Evolutionary conservation across 2,888 invertebrate genomes (phyloP).

Genomic region (Troides helena): DNA sequence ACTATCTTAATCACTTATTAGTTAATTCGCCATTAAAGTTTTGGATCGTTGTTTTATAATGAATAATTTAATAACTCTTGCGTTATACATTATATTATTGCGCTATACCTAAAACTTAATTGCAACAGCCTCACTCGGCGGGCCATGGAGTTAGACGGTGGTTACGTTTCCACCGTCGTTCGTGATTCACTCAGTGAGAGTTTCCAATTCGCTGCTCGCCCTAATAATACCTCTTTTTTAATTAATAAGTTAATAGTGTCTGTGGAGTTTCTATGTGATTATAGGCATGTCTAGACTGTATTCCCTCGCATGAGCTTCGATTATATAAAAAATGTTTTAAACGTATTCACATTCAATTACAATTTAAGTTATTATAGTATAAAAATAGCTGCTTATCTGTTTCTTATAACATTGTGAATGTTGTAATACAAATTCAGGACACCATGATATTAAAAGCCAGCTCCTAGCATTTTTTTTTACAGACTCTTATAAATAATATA

Average conservation of each 20-base stretch:
- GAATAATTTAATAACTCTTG: not conserved
- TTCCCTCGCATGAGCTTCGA: not conserved
- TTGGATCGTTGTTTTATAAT: not conserved
- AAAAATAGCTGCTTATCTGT: too few species aligned
- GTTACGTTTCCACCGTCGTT: slow-evolving; percentile 61
- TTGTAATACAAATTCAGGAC: too few species aligned
- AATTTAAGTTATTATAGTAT: too few species aligned
- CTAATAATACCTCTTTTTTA: slow-evolving; percentile 44
- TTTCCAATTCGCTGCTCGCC: slow-evolving; percentile 59
- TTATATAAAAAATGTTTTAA: not conserved
- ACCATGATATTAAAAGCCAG: too few species aligned
- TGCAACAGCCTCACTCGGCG: slow-evolving; percentile 20
- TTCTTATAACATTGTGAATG: too few species aligned
- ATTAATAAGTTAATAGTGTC: slow-evolving; percentile 32
- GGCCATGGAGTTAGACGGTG: slow-evolving; percentile 38
- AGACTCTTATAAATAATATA: too few species aligned
- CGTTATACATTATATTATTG: not conserved
- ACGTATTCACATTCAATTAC: not conserved
- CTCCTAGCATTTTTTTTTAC: too few species aligned
- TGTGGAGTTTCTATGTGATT: slow-evolving; percentile 19
- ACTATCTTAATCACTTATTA: too few species aligned
- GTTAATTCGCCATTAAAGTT: not conserved
- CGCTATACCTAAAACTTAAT: slow-evolving; percentile 13
- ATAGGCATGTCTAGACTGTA: not conserved
- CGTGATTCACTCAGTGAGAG: slow-evolving; percentile 49